Evolutionary conservation across 2,113 vertebrate species (phyloP), one percentile per base, ranked within the genome.

Genomic region (Pelobates fuscus): DNA sequence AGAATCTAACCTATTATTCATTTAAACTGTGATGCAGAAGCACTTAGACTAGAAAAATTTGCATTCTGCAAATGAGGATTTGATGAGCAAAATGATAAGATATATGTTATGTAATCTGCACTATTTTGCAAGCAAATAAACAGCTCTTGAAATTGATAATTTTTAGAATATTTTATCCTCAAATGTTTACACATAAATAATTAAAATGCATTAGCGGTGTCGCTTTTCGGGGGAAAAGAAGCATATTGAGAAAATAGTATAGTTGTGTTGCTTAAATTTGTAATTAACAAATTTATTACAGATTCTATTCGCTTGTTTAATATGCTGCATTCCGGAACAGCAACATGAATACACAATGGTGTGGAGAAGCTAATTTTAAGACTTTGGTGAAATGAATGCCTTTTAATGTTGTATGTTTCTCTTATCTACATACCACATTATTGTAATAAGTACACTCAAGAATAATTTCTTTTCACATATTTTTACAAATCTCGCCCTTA

Each of bases 231-330:
- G 32, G 87, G 87, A 90, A 89, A 82, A 79, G 91, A 90, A 89
- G 87, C 88, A 92, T 91, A 92, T 90, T 89, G 89, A 89, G 90
- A 89, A 93, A 94, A 92, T 90, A 92, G 92, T 89, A 88, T 88
- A 90, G 91, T 91, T 88, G 89, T 90, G 92, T 92, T 92, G 89
- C 89, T 91, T 93, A 93, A 93, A 92, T 92, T 93, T 91, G 91
- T 94, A 94, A 94, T 93, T 93, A 93, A 92, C 90, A 93, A 92
- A 93, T 94, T 92, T 94, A 94, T 92, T 93, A 91, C 90, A 90
- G 91, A 93, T 92, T 93, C 91, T 90, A 88, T 87, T 91, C 88
- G 88, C 89, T 93, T 90, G 89, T 91, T 93, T 93, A 93, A 91
- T 93, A 93, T 91, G 89, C 91, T 88, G 87, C 88, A 89, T 91